A percentile compares a stretch with the other conserved stretches of the same genome.
These are phyloP conservation scores for Wiebesia pumilae DNA, from an alignment of 1,140 invertebrate genomes.

Conservation along the genomic window DNA sequence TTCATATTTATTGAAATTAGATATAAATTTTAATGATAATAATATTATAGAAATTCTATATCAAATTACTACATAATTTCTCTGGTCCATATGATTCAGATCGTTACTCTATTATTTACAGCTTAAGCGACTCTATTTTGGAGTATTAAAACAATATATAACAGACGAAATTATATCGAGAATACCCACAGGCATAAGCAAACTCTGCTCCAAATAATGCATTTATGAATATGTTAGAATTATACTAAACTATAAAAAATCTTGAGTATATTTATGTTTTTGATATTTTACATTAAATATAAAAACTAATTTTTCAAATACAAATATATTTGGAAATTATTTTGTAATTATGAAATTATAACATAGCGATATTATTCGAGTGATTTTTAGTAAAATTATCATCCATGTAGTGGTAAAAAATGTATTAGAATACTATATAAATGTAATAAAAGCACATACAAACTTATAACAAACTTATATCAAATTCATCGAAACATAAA, in stretches of 20 bases:
- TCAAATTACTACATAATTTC: constrained; percentile 31
- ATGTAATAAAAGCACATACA: no score
- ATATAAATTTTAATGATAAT: background rate
- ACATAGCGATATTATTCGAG: no score
- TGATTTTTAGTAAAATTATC: no score
- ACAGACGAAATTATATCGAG: constrained; percentile 2
- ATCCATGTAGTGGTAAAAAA: no score
- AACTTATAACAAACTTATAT: no score
- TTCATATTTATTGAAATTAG: background rate
- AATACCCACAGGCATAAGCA: background rate
- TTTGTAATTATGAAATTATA: no score
- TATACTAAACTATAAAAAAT: background rate
- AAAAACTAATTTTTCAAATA: no score
- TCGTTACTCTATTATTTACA: background rate
- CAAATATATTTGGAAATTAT: no score
- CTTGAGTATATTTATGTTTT: no score
- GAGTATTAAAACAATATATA: constrained; percentile 14
- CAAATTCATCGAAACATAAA: no score
- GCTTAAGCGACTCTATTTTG: constrained; percentile 4
- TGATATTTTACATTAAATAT: no score
- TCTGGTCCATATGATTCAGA: constrained; percentile 4
- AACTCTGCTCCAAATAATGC: background rate
- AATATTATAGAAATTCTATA: constrained; percentile 5
- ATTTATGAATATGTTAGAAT: background rate
- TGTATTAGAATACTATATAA: no score